A percentile compares a stretch with the other conserved stretches of the same genome.
Evolutionary conservation across 2,113 vertebrate genomes (phyloP).

Genomic region (Sitta europaea): DNA sequence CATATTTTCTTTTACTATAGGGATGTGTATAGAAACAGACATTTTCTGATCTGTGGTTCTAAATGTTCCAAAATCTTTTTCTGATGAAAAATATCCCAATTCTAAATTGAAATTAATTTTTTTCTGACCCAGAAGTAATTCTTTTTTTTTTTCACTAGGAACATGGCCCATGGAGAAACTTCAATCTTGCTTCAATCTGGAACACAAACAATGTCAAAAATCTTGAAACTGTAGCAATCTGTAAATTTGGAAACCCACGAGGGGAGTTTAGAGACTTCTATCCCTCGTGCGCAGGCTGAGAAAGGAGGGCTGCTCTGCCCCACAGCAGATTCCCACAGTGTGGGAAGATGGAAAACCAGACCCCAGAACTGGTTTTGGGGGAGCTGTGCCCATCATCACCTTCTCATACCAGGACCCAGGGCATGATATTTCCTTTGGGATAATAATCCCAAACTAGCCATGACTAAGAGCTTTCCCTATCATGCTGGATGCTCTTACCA

Average conservation of each 20-base stretch:
- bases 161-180: not conserved
- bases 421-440: not conserved
- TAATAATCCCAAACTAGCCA: not conserved
- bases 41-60: not conserved
- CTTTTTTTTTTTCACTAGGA: not conserved
- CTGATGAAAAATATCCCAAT: not conserved
- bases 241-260: not conserved
- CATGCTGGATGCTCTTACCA: not conserved
- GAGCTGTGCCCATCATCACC: not conserved
- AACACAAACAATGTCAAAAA: not conserved
- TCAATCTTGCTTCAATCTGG: not conserved
- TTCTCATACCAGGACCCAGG: not conserved
- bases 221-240: not conserved
- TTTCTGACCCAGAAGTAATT: not conserved
- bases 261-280: not conserved
- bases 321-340: not conserved
- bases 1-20: not conserved
- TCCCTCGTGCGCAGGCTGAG: not conserved
- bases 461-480: not conserved
- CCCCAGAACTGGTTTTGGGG: accelerated
- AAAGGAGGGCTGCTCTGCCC: not conserved
- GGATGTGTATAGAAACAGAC: not conserved
- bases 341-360: not conserved
- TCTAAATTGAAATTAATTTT: not conserved
- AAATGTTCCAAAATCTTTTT: not conserved